These are phyloP conservation scores for Psettodes erumei DNA, from an alignment of 2,113 vertebrate genomes.

Conservation along the genomic window DNA sequence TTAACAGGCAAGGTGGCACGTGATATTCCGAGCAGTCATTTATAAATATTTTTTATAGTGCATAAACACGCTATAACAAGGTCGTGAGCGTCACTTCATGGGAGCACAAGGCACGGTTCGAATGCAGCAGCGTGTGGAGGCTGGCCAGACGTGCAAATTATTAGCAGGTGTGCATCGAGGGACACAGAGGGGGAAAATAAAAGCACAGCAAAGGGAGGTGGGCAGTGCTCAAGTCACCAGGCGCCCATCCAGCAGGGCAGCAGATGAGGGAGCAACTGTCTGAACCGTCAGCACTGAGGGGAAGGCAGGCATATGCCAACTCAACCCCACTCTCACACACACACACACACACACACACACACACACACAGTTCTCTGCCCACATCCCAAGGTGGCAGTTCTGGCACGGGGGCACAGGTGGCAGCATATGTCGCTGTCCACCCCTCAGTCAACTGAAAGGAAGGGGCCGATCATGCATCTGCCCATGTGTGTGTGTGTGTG, in stretches of 20 bases:
- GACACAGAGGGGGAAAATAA: not conserved
- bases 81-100: constrained; percentile 24
- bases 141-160: constrained; percentile 50
- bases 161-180: constrained; percentile 40
- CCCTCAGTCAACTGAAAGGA: constrained; percentile 6
- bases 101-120: constrained; percentile 8
- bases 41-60: constrained; percentile 34
- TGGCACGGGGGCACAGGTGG: constrained; percentile 65
- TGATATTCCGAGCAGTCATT: constrained; percentile 1
- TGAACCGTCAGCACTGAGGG: constrained; percentile 65
- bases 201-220: constrained; percentile 35
- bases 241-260: constrained; percentile 71
- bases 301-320: constrained; percentile 66
- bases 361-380: not conserved
- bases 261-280: constrained; percentile 78
- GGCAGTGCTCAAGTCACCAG: constrained; percentile 62
- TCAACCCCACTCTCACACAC: not conserved
- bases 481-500: constrained; percentile 1
- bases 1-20: constrained; percentile 24
- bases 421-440: constrained; percentile 60
- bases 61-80: constrained; percentile 21
- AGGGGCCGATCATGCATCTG: not conserved
- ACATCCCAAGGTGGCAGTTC: constrained; percentile 26
- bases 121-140: constrained; percentile 5
- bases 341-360: constrained; percentile 33